These are phyloP conservation scores for Lophotriccus pileatus DNA, from an alignment of 2,797 vertebrate species.

Conservation along the genomic window DNA sequence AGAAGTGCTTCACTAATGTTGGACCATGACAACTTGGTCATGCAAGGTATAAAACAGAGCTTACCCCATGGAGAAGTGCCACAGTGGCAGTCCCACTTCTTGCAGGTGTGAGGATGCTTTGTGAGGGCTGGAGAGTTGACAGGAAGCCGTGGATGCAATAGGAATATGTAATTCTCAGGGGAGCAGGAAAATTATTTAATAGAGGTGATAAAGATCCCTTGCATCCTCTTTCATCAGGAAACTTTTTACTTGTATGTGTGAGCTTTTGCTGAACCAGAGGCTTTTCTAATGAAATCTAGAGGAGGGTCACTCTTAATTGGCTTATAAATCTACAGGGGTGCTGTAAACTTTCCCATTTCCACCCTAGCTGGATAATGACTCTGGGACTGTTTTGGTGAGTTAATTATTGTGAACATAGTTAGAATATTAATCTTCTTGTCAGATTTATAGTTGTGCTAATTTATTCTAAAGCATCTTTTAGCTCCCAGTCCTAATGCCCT, in stretches of 20 bases:
- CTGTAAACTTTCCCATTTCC: constrained; percentile 42
- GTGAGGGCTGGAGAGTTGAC: not conserved
- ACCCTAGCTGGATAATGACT: constrained; percentile 20
- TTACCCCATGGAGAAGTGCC: not conserved
- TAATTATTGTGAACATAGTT: constrained; percentile 51
- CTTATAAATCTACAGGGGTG: constrained; percentile 49
- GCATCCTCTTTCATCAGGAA: not conserved
- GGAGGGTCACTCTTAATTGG: constrained; percentile 46
- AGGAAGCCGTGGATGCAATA: not conserved
- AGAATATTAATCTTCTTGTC: constrained; percentile 54
- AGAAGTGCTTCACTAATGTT: not conserved
- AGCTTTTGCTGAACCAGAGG: constrained; percentile 35
- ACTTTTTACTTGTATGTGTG: not conserved
- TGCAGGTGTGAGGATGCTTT: not conserved
- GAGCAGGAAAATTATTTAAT: not conserved
- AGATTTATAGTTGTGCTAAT: constrained; percentile 36
- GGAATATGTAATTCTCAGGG: not conserved
- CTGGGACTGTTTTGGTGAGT: constrained; percentile 42
- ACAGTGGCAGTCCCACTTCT: accelerated
- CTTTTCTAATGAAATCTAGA: constrained; percentile 42
- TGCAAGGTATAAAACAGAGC: not conserved
- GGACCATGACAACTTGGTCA: not conserved
- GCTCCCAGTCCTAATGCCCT: not conserved
- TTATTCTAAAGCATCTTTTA: constrained; percentile 23
- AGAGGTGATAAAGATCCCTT: not conserved